Evolutionary conservation across 2,888 invertebrate species (phyloP).

Genomic region (Limnephilus lunatus): DNA sequence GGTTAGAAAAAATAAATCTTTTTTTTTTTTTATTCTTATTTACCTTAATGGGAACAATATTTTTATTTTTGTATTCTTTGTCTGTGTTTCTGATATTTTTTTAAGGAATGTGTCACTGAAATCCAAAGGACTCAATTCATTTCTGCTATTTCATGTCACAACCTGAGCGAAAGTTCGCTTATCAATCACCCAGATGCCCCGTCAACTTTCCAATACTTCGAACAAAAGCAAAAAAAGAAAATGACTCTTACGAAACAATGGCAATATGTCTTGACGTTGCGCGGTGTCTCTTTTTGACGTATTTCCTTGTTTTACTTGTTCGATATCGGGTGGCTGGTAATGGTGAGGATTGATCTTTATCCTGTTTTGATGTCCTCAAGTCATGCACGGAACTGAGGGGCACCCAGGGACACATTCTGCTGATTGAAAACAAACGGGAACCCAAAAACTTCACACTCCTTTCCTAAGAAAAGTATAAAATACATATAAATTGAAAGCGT

Average conservation of each 20-base stretch:
- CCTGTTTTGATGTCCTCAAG: constrained; percentile 31
- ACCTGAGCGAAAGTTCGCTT: background rate
- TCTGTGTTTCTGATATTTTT: background rate
- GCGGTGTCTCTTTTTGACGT: background rate
- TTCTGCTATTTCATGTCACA: background rate
- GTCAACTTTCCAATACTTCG: constrained; percentile 22
- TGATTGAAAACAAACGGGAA: constrained; percentile 64
- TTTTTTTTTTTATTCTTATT: too few relatives aligned
- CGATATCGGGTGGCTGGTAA: background rate
- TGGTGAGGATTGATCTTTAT: constrained; percentile 24
- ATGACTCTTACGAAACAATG: background rate
- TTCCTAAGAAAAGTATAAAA: constrained; percentile 53
- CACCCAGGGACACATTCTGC: constrained; percentile 47
- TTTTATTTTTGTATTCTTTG: background rate
- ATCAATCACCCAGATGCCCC: constrained; percentile 28
- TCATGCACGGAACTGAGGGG: constrained; percentile 46
- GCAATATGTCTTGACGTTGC: background rate
- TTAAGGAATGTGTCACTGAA: background rate
- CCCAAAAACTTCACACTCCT: constrained; percentile 49
- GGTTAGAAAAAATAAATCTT: too few relatives aligned
- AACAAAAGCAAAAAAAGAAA: background rate
- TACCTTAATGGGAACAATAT: too few relatives aligned
- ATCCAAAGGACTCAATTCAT: background rate
- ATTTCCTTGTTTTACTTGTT: background rate
- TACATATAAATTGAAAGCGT: constrained; percentile 63